Percentiles rank a stretch among this genome's conserved stretches.
phyloP scores from a whole-genome alignment of 2,888 invertebrate species.

The Plebejus argus region DNA sequence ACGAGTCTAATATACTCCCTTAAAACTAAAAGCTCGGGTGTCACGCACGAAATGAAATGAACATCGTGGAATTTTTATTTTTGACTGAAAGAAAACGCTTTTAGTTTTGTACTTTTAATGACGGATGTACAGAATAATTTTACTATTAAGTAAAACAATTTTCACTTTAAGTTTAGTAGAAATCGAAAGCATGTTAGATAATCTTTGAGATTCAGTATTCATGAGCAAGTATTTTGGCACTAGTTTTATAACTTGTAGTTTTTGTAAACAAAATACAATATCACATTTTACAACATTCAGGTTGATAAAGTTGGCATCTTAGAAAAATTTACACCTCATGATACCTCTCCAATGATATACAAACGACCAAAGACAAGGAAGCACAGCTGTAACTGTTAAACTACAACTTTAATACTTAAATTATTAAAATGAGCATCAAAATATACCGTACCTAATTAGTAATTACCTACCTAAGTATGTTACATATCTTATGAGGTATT shows the following conservation, averaged over 20 bases:
- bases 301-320: not conserved
- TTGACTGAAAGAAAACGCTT: not conserved
- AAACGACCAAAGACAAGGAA: constrained; percentile 28
- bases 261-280: not conserved
- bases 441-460: constrained; percentile 26
- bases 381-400: constrained; percentile 34
- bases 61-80: not conserved
- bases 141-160: not conserved
- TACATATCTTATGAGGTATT: not conserved
- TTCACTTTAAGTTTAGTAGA: constrained; percentile 33
- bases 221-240: constrained; percentile 48
- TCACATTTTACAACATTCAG: not conserved
- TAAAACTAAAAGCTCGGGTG: constrained; percentile 28
- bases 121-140: constrained; percentile 8
- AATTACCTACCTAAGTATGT: not conserved
- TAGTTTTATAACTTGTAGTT: constrained; percentile 30
- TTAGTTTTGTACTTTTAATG: constrained; percentile 13
- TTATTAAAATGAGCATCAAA: constrained; percentile 38
- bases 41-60: not conserved
- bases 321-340: not conserved
- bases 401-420: constrained; percentile 20
- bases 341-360: not conserved
- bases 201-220: constrained; percentile 41
- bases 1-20: not conserved
- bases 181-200: constrained; percentile 4